Conservation (phyloP, 1,140 invertebrate species). For the Pomacea maculata region DNA sequence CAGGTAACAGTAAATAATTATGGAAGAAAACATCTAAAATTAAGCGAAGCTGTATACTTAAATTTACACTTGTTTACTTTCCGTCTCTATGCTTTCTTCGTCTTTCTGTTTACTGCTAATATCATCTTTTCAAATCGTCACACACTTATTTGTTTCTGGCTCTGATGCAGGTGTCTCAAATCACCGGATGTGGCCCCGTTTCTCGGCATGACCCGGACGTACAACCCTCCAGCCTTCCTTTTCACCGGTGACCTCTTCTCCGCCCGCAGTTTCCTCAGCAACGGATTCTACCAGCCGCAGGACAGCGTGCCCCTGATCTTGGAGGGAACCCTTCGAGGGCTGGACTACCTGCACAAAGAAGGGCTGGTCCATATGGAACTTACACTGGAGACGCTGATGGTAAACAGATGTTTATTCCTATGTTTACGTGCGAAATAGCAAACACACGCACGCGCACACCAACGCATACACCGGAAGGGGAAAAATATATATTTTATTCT, state of each 20-base stretch:
- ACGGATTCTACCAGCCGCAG: conserved; percentile 24
- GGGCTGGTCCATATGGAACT: conserved; percentile 53
- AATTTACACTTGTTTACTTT: no score
- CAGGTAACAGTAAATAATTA: no score
- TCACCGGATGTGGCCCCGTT: conserved; percentile 30
- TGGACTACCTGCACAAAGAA: conserved; percentile 46
- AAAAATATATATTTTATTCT: not conserved
- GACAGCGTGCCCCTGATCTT: conserved; percentile 31
- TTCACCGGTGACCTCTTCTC: conserved; percentile 41
- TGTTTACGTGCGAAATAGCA: not conserved
- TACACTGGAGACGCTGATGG: conserved; percentile 48
- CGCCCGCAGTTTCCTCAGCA: conserved; percentile 24
- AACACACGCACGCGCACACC: not conserved
- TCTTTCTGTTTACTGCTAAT: not conserved
- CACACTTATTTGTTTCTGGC: not conserved
- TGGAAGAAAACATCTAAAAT: no score
- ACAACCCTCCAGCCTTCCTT: conserved; percentile 34
- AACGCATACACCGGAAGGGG: not conserved
- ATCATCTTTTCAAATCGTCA: not conserved
- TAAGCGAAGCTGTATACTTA: no score
- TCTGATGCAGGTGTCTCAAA: conserved; percentile 32
- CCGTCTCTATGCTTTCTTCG: not conserved
- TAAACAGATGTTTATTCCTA: conserved; percentile 18
- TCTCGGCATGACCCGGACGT: conserved; percentile 40
- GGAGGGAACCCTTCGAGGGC: conserved; percentile 24